Percentiles rank a stretch among this genome's conserved stretches.
These are phyloP conservation scores for Oegoconia quadripuncta DNA, from an alignment of 2,888 invertebrate genomes.

Conservation along the genomic window DNA sequence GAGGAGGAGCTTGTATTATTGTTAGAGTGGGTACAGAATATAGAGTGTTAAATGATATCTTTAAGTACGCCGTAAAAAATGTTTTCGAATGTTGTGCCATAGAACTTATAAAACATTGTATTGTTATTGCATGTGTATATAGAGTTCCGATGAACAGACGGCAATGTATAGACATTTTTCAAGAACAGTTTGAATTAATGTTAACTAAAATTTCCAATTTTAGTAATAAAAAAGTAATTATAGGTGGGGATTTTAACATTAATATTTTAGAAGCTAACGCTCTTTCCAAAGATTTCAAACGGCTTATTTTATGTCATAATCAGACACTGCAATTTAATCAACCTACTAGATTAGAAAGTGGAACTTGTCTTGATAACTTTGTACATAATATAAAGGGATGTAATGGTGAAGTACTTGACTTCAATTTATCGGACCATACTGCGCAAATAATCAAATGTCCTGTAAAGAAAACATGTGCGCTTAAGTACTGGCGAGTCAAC, in stretches of 20 bases:
- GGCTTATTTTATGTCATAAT: background rate
- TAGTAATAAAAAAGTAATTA: slow-evolving; percentile 5
- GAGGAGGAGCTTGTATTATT: slow-evolving; percentile 14
- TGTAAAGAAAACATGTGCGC: slow-evolving; percentile 9
- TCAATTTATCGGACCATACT: slow-evolving; percentile 15
- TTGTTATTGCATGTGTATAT: slow-evolving; percentile 12
- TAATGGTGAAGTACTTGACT: slow-evolving; percentile 8
- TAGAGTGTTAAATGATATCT: background rate
- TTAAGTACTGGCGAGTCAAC: slow-evolving; percentile 7
- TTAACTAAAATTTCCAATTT: slow-evolving; percentile 3
- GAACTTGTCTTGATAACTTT: slow-evolving; percentile 11
- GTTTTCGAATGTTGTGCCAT: slow-evolving; percentile 13
- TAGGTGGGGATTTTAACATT: no score
- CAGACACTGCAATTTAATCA: background rate
- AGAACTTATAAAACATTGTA: slow-evolving; percentile 7
- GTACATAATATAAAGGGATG: slow-evolving; percentile 7
- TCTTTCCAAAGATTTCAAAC: background rate
- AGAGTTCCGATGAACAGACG: slow-evolving; percentile 10
- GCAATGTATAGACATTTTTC: slow-evolving; percentile 4
- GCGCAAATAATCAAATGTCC: slow-evolving; percentile 13
- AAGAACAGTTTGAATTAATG: slow-evolving; percentile 1
- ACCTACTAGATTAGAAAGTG: slow-evolving; percentile 7
- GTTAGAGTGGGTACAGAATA: slow-evolving; percentile 1
- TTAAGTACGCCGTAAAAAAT: background rate
- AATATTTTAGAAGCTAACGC: slow-evolving; percentile 4